These are phyloP conservation scores for Pemphigus obesinymphae DNA, from an alignment of 1,140 invertebrate genomes.

Conservation along the genomic window DNA sequence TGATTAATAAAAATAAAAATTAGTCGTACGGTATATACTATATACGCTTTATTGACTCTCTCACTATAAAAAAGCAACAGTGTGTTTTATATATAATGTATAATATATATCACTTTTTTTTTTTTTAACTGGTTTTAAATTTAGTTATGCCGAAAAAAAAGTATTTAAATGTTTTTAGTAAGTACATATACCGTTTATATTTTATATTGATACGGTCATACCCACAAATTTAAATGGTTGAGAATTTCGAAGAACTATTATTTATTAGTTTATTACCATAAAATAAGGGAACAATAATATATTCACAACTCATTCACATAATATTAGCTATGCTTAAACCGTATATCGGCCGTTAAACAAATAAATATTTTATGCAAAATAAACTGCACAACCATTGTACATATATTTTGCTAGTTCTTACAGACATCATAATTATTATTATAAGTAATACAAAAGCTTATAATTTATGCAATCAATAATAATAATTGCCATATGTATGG, in stretches of 20 bases:
- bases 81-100: background rate
- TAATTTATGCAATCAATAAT: background rate
- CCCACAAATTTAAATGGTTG: background rate
- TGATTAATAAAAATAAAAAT: background rate
- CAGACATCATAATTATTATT: too few relatives aligned
- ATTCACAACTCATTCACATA: background rate
- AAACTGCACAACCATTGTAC: background rate
- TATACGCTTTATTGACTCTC: background rate
- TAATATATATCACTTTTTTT: too few relatives aligned
- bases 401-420: background rate
- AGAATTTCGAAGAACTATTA: too few relatives aligned
- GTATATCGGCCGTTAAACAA: background rate
- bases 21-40: background rate
- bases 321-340: background rate
- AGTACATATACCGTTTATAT: background rate
- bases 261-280: background rate
- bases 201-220: background rate
- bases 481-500: background rate
- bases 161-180: background rate
- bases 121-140: background rate
- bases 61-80: background rate
- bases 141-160: background rate
- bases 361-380: background rate
- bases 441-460: background rate
- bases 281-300: background rate